Base-by-base conservation (phyloP, 2,113 vertebrate genomes). In the Chroicocephalus ridibundus region DNA sequence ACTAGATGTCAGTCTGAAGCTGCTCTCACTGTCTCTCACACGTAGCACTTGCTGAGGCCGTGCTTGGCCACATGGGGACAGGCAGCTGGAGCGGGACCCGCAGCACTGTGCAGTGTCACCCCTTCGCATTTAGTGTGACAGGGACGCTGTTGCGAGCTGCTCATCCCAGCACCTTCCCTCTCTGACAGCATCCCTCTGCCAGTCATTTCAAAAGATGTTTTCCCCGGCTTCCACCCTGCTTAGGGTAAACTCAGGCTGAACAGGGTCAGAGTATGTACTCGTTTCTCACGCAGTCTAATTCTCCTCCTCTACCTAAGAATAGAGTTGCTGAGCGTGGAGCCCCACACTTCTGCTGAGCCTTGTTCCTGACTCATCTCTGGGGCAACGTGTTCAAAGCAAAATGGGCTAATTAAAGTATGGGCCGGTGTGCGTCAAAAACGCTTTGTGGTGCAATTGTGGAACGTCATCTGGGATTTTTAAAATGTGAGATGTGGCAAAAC, bases 311-410 rank as follows among this genome's bases (percentile, higher is more conserved):
- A 16, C 49, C 58, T 62, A n/a, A 92, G 87, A 88, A 94, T 29
- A 96, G 88, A 57, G 34, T 49, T 76, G 88, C 77, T 85, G 89
- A 82, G 79, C n/a, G 15, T 49, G 15, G 52, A 54, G 21, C 36
- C 6, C 4, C 13, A 42, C 26, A 4, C 38, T 65, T 49, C 15
- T 26, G 6, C 15, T 46, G 86, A 52, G 32, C 40, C 4, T 47
- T 1, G 5, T 22, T 82, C 91, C 91, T 25, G 74, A 40, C 81
- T 82, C 62, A 13, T 76, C 75, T 65, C 93, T 87, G 81, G 80
- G 72, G 42, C 84, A 65, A 32, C n/a, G 77, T 42, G 70, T 69
- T 66, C 86, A 88, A 68, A 86, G 72, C 27, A 4, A 82, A 88
- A 65, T 29, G 54, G 46, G 36, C 72, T 83, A 79, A 87, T 87